Evolutionary conservation across 2,113 vertebrate genomes (phyloP).

Genomic region (Galbula dea): DNA sequence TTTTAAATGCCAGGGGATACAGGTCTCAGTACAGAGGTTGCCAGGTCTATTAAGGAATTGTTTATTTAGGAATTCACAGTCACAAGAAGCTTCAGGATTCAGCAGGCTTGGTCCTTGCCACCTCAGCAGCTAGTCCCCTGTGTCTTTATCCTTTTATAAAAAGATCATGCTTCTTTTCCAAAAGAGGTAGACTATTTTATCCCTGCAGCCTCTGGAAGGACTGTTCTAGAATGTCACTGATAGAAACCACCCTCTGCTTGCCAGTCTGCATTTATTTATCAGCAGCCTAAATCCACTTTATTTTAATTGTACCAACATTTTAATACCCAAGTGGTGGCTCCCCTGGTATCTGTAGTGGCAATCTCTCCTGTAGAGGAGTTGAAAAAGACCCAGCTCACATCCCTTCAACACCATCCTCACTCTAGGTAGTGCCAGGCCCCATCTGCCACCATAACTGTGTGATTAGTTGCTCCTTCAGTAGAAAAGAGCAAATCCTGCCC

Average conservation of each 20-base stretch:
- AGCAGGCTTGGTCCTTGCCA: neutral
- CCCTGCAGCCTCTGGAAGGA: neutral
- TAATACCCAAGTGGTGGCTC: neutral
- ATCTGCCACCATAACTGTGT: neutral
- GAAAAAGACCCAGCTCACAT: neutral
- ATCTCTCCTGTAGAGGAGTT: neutral
- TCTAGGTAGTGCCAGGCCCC: neutral
- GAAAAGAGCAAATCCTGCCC: neutral
- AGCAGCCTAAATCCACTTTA: neutral
- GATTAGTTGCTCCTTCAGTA: neutral
- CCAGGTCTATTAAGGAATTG: neutral
- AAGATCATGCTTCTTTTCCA: conserved; percentile 9
- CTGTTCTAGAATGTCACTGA: conserved; percentile 4
- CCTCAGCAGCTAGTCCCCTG: neutral
- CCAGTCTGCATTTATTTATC: neutral
- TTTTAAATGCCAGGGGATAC: neutral
- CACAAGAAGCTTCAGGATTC: conserved; percentile 25
- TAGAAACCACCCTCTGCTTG: neutral
- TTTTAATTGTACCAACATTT: neutral
- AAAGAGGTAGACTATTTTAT: conserved; percentile 39
- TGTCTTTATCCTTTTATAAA: conserved; percentile 40
- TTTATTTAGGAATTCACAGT: conserved; percentile 5
- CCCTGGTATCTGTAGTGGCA: neutral
- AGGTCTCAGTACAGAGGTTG: neutral
- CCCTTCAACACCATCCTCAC: rapidly evolving